Conservation (phyloP, 2,797 vertebrate species). For the Centroberyx gerrardi region DNA sequence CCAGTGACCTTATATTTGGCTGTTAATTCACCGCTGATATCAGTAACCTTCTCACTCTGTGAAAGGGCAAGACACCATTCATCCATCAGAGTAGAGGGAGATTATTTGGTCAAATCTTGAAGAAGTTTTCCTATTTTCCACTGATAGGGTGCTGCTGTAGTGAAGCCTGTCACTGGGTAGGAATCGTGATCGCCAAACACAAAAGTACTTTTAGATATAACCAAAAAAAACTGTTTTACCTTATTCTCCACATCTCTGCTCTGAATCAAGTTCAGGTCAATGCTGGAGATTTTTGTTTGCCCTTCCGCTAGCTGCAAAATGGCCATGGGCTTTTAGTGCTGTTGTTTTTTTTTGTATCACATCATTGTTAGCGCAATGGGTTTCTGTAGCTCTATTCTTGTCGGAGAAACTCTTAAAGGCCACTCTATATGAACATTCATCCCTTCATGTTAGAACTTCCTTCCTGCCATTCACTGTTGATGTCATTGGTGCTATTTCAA, state of each 20-base stretch:
- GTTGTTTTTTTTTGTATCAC: slow-evolving; percentile 35
- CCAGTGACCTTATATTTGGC: background rate
- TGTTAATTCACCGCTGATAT: background rate
- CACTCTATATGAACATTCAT: slow-evolving; percentile 52
- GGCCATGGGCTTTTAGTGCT: slow-evolving; percentile 33
- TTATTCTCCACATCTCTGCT: slow-evolving; percentile 24
- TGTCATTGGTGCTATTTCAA: slow-evolving; percentile 68
- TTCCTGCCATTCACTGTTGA: slow-evolving; percentile 76
- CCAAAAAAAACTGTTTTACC: background rate
- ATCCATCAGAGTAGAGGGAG: background rate
- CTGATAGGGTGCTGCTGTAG: background rate
- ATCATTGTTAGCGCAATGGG: slow-evolving; percentile 34
- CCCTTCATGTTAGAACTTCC: slow-evolving; percentile 61
- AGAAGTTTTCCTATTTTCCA: background rate
- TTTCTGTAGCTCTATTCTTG: slow-evolving; percentile 58
- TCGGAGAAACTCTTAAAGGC: slow-evolving; percentile 49
- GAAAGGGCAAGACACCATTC: slow-evolving; percentile 5
- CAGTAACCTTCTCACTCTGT: background rate
- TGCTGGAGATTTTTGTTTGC: slow-evolving; percentile 11
- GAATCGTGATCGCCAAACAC: background rate
- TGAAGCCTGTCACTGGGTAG: background rate
- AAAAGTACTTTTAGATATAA: no score
- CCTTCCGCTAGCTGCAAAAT: background rate
- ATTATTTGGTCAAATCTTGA: background rate
- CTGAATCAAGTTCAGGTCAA: background rate